Percentiles rank a stretch among this genome's conserved stretches.
Evolutionary conservation across 2,888 invertebrate genomes (phyloP).

Genomic region (Agonopterix subpropinquella): DNA sequence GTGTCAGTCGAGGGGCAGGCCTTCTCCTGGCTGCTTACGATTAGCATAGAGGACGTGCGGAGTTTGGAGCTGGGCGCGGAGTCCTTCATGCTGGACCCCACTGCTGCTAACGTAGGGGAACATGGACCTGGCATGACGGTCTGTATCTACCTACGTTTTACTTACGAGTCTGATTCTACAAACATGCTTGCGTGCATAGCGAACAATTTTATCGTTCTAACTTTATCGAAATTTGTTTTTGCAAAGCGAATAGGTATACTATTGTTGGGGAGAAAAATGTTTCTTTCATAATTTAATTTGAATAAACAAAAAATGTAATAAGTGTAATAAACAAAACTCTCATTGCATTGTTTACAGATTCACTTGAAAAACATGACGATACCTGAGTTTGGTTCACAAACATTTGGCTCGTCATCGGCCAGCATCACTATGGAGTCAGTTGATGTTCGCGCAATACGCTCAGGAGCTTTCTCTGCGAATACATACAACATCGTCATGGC

Average conservation of each 20-base stretch:
- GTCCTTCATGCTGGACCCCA: constrained; percentile 78
- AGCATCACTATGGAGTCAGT: constrained; percentile 70
- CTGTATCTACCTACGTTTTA: constrained; percentile 25
- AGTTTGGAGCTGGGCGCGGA: constrained; percentile 74
- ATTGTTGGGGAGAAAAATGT: background rate
- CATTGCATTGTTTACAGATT: constrained; percentile 67
- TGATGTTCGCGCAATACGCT: constrained; percentile 71
- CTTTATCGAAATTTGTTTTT: too few species aligned
- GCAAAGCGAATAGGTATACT: too few species aligned
- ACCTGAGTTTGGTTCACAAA: constrained; percentile 74
- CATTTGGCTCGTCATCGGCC: constrained; percentile 80
- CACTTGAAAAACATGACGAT: constrained; percentile 77
- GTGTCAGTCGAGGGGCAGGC: constrained; percentile 78
- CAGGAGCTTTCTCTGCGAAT: constrained; percentile 80
- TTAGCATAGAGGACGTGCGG: constrained; percentile 75
- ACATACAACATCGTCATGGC: constrained; percentile 78
- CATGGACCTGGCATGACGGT: constrained; percentile 78
- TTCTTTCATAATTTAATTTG: background rate
- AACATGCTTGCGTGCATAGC: too few species aligned
- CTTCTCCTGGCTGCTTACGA: constrained; percentile 79
- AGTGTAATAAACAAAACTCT: too few species aligned
- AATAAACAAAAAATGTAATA: background rate
- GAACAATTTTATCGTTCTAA: too few species aligned
- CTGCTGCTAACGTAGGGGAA: constrained; percentile 75
- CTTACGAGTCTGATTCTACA: too few species aligned